Evolutionary conservation across 2,888 invertebrate species (phyloP), one percentile per base, ranked within the genome.

Genomic region (Lasioglossum morio): DNA sequence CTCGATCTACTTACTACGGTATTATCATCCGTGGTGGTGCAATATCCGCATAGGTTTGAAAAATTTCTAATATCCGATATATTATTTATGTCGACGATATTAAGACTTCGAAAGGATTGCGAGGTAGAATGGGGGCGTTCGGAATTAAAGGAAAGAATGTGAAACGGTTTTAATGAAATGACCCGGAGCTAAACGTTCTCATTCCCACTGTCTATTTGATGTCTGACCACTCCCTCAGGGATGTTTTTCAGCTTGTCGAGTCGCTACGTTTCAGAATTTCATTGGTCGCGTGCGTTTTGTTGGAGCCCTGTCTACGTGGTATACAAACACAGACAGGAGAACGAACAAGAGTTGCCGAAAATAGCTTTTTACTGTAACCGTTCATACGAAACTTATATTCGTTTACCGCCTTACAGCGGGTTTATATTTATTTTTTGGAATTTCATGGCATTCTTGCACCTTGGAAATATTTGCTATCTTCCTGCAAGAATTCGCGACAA

Each of bases 221-320:
- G 66, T 66, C 66, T 66, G 66, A 66, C 66, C 66, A 34, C 34
- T 66, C 66, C 66, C 66, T 34, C 66, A 66, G 66, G 66, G 66
- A 34, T 66, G 34, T 66, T 66, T 66, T 66, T 66, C 30, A 66
- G 66, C 66, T 66, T 23, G 66, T 23, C 19, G 66, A 23, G 34
- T 30, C 12, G 34, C 10, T 34, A 10, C 66, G 34, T 34, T 66
- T 34, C 66, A 34, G 30, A 66, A 34, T 66, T 66, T 34, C 34
- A 66, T 34, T 34, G 19, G 66, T 66, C 19, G 16, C 19, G 34
- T 30, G 66, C 30, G 14, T 66, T 66, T 66, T 30, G 66, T 30
- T 66, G 30, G 66, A 8, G 12, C 4, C 34, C 34, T 19, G 34
- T 16, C 16, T 19, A 30, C 19, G 19, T 34, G n/a, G 30, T 23